A percentile compares a stretch with the other conserved stretches of the same genome.
These are phyloP conservation scores for Nebria brevicollis DNA, from an alignment of 2,888 invertebrate species.

Conservation along the genomic window DNA sequence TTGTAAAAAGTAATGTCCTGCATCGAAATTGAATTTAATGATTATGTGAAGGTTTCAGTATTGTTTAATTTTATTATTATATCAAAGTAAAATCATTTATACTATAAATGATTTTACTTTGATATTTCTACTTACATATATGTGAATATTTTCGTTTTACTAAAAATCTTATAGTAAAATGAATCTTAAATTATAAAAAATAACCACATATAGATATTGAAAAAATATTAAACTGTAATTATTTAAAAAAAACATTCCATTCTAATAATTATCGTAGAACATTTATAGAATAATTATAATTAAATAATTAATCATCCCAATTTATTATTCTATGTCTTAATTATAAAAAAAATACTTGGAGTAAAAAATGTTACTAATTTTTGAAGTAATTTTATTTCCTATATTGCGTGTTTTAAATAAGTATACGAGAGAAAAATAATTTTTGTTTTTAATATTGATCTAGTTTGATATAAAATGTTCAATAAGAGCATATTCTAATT, in stretches of 20 bases:
- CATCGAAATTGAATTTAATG: too few species aligned
- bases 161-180: too few species aligned
- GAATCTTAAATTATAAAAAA: too few species aligned
- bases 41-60: too few species aligned
- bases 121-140: too few species aligned
- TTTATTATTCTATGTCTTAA: background rate
- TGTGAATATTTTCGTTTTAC: too few species aligned
- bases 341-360: background rate
- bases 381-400: background rate
- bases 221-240: background rate
- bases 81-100: too few species aligned
- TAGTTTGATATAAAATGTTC: background rate
- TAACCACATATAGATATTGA: too few species aligned
- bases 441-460: background rate
- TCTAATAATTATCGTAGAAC: background rate
- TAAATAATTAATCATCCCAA: background rate
- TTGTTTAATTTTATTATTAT: too few species aligned
- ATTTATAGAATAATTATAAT: background rate
- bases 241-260: background rate
- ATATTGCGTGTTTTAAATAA: background rate
- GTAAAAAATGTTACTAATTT: background rate
- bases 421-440: background rate
- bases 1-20: too few species aligned
- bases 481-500: too few species aligned
- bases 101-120: too few species aligned